Evolutionary conservation across 1,140 invertebrate genomes (phyloP).

Genomic region (Drosophila elegans): DNA sequence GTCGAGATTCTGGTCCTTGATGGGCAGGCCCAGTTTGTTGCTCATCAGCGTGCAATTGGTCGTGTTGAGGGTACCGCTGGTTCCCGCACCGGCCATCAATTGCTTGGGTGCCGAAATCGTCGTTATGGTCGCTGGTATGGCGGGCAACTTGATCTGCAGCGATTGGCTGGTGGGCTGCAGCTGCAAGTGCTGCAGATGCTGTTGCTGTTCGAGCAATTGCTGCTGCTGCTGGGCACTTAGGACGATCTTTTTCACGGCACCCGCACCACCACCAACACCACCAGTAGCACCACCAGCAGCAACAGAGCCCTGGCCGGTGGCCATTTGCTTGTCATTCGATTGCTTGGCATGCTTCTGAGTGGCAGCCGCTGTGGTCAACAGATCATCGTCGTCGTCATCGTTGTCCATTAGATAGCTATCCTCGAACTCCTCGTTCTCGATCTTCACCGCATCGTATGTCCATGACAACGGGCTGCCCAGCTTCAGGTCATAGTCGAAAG

Average conservation of each 20-base stretch:
- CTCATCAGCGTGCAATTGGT: slow-evolving; percentile 51
- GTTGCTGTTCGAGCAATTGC: slow-evolving; percentile 76
- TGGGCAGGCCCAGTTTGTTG: slow-evolving; percentile 45
- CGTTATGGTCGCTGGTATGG: slow-evolving; percentile 79
- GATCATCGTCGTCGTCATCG: slow-evolving; percentile 75
- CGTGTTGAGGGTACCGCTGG: slow-evolving; percentile 37
- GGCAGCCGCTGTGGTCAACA: slow-evolving; percentile 76
- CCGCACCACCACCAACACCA: background rate
- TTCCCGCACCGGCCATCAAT: slow-evolving; percentile 50
- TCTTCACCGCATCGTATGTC: slow-evolving; percentile 82
- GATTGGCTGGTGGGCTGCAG: slow-evolving; percentile 77
- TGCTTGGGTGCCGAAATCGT: slow-evolving; percentile 61
- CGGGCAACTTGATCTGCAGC: slow-evolving; percentile 74
- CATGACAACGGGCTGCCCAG: slow-evolving; percentile 80
- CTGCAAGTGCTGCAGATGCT: slow-evolving; percentile 76
- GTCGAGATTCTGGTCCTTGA: slow-evolving; percentile 62
- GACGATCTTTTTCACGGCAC: slow-evolving; percentile 50
- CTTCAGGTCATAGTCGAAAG: slow-evolving; percentile 80
- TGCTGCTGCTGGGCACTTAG: slow-evolving; percentile 69
- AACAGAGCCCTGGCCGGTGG: background rate
- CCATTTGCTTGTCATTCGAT: slow-evolving; percentile 54
- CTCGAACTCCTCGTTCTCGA: slow-evolving; percentile 81
- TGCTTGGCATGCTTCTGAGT: slow-evolving; percentile 77
- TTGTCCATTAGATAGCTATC: slow-evolving; percentile 77
- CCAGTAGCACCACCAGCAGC: background rate